A percentile compares a stretch with the other conserved stretches of the same genome.
These are phyloP conservation scores for Eptesicus fuscus DNA, from an alignment of 2,113 vertebrate species.

Conservation along the genomic window DNA sequence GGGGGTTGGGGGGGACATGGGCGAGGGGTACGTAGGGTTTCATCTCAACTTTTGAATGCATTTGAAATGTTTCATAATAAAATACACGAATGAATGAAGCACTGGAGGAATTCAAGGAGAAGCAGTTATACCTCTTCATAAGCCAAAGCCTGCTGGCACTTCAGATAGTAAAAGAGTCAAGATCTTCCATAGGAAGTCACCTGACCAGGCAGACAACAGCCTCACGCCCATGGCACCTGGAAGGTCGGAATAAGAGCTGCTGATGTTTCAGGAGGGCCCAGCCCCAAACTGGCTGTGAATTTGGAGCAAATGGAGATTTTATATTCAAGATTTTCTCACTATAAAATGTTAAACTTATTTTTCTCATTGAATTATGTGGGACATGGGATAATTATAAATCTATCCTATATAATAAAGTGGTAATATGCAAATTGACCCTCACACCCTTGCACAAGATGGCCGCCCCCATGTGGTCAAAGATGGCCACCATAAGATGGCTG, in stretches of 20 bases:
- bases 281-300: rapidly evolving
- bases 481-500: no score
- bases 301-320: neutral
- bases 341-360: neutral
- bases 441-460: no score
- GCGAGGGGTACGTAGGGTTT: rapidly evolving
- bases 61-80: neutral
- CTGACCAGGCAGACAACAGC: no score
- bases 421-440: no score
- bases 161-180: neutral
- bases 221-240: no score
- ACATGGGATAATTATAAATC: no score
- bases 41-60: neutral
- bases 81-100: neutral
- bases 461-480: no score
- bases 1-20: neutral
- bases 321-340: neutral
- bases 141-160: neutral
- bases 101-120: neutral
- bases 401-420: neutral
- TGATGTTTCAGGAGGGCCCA: neutral
- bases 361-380: neutral
- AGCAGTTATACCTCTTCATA: neutral
- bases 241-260: neutral
- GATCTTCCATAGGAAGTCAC: no score